Percentiles rank a stretch among this genome's conserved stretches.
Conservation (phyloP, 2,797 vertebrate species). For the Gastrophryne carolinensis region DNA sequence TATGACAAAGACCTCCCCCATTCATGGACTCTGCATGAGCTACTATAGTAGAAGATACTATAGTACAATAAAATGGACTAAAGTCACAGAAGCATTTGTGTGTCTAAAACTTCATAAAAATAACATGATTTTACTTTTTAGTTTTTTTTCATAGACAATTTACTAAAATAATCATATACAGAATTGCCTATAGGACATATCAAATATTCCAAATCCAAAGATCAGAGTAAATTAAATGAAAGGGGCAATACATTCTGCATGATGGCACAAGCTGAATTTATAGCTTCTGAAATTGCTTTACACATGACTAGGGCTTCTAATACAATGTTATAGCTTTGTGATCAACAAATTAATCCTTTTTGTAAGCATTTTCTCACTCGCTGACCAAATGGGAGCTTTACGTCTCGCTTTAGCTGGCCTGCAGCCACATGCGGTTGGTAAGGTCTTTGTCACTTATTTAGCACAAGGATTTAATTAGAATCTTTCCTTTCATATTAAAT, state of each 20-base stretch:
- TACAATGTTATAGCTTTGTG: slow-evolving; percentile 45
- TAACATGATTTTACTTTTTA: too few relatives aligned
- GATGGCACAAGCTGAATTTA: slow-evolving; percentile 31
- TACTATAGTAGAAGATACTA: too few relatives aligned
- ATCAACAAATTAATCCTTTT: slow-evolving; percentile 44
- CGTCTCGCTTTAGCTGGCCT: slow-evolving; percentile 53
- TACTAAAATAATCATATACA: too few relatives aligned
- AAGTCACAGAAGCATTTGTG: too few relatives aligned
- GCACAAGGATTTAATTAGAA: slow-evolving; percentile 65
- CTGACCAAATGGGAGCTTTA: slow-evolving; percentile 56
- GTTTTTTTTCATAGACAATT: too few relatives aligned
- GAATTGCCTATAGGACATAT: too few relatives aligned
- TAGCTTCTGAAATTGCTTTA: slow-evolving; percentile 36
- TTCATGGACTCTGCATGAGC: too few relatives aligned
- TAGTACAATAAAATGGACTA: too few relatives aligned
- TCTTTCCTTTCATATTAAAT: slow-evolving; percentile 55
- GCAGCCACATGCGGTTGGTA: slow-evolving; percentile 59
- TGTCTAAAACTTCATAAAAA: too few relatives aligned
- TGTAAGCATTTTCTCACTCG: slow-evolving; percentile 55
- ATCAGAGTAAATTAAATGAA: slow-evolving; percentile 13
- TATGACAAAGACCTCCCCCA: too few relatives aligned
- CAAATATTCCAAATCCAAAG: not conserved
- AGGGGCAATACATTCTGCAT: slow-evolving; percentile 30
- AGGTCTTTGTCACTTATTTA: slow-evolving; percentile 67
- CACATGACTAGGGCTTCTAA: slow-evolving; percentile 48